These are phyloP conservation scores for Rhagophthalmus giganteus DNA, from an alignment of 2,888 invertebrate genomes.

Conservation along the genomic window DNA sequence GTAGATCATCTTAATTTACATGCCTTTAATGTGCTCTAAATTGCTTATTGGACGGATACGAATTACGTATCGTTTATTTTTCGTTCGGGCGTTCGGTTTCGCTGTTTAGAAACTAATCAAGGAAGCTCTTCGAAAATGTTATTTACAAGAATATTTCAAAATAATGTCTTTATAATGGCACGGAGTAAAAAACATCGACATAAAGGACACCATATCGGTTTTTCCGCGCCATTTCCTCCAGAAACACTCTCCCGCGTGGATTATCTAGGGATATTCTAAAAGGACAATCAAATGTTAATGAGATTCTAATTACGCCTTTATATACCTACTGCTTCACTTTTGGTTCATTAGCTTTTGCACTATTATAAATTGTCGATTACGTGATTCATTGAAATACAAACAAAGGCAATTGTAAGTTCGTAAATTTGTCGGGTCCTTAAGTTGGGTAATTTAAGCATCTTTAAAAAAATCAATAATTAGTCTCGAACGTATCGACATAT, in stretches of 20 bases:
- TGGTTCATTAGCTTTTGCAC: not conserved
- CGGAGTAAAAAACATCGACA: conserved; percentile 26
- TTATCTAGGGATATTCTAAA: conserved; percentile 26
- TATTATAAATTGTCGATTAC: not conserved
- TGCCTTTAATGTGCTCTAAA: no score
- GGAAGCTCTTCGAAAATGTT: not conserved
- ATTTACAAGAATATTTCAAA: conserved; percentile 10
- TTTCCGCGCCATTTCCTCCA: conserved; percentile 28
- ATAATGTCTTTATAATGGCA: conserved; percentile 30
- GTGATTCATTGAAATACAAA: no score
- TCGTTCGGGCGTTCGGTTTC: no score
- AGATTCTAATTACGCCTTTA: conserved; percentile 28
- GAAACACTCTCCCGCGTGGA: conserved; percentile 18
- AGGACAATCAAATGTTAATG: conserved; percentile 32
- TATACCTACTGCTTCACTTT: conserved; percentile 1
- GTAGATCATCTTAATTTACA: conserved; percentile 19
- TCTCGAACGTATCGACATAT: no score
- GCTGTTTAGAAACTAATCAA: no score
- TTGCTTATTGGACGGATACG: no score
- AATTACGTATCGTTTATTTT: no score
- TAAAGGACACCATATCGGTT: conserved; percentile 31
- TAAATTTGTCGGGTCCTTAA: no score
- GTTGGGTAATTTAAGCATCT: no score
- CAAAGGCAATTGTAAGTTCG: no score
- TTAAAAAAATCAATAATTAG: no score